A percentile compares a stretch with the other conserved stretches of the same genome.
Conservation (phyloP, 2,113 vertebrate genomes). For the Prochilodus magdalenae region DNA sequence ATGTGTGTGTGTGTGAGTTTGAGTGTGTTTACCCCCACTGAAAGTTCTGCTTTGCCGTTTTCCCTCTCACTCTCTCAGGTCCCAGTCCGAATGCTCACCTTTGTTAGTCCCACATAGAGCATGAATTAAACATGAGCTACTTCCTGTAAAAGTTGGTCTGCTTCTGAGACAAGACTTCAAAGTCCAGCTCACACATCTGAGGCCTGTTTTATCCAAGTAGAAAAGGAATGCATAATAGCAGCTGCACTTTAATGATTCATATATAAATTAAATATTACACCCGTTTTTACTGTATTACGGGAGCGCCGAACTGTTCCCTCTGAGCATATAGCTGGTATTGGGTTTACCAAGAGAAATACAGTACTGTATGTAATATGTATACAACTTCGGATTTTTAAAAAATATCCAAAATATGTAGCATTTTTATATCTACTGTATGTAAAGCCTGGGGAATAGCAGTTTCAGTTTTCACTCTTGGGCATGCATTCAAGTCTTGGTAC, state of each 20-base stretch:
- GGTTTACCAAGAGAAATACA: slow-evolving; percentile 37
- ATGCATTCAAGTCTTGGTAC: neutral
- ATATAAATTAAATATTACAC: slow-evolving; percentile 83
- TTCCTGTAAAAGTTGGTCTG: slow-evolving; percentile 80
- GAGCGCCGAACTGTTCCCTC: slow-evolving; percentile 63
- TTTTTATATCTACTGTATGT: neutral
- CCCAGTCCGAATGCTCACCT: slow-evolving; percentile 74
- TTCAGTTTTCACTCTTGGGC: neutral
- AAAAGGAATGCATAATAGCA: slow-evolving; percentile 85
- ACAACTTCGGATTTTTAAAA: neutral
- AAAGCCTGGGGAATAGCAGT: no score
- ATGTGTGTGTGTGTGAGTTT: slow-evolving; percentile 60
- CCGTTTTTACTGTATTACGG: slow-evolving; percentile 76
- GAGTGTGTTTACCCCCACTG: slow-evolving; percentile 45
- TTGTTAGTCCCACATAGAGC: slow-evolving; percentile 74
- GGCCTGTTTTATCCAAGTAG: slow-evolving; percentile 84
- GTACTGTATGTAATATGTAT: neutral
- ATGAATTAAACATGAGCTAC: slow-evolving; percentile 84
- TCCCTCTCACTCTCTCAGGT: slow-evolving; percentile 46
- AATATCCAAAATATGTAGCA: neutral
- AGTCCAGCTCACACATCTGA: slow-evolving; percentile 82
- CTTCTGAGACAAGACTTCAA: slow-evolving; percentile 85
- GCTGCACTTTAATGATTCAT: slow-evolving; percentile 82
- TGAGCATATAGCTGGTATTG: slow-evolving; percentile 50
- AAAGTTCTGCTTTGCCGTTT: slow-evolving; percentile 71